Conservation (phyloP, 2,113 vertebrate species). For the Desmodus rotundus region DNA sequence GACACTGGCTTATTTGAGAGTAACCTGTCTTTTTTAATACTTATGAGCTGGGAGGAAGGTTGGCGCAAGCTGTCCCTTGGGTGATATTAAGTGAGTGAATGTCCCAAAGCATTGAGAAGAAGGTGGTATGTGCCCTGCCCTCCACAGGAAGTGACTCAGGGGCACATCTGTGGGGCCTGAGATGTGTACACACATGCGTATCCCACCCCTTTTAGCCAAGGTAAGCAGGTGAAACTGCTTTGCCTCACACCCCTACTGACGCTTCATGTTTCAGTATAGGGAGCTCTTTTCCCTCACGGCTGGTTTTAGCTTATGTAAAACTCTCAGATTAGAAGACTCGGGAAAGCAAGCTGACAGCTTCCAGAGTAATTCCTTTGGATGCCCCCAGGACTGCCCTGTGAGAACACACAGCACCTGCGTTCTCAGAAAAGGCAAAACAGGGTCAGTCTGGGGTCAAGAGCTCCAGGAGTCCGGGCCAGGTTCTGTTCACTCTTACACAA, state of each 20-base stretch:
- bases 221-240: not conserved
- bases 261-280: not conserved
- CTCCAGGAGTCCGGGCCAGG: not conserved
- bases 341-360: not conserved
- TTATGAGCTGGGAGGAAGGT: not conserved
- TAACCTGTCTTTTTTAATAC: not conserved
- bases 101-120: not conserved
- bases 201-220: not conserved
- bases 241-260: not conserved
- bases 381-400: not conserved
- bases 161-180: no score
- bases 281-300: not conserved
- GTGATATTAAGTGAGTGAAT: not conserved
- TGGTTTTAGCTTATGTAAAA: not conserved
- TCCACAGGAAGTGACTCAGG: not conserved
- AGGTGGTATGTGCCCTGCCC: rapidly evolving
- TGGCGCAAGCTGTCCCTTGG: not conserved
- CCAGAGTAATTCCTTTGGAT: not conserved
- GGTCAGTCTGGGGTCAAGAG: not conserved
- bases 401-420: not conserved
- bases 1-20: not conserved
- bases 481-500: not conserved
- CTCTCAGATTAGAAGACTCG: not conserved
- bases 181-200: not conserved
- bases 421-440: not conserved